phyloP scores from a whole-genome alignment of 2,797 vertebrate genomes.

The Petrocephalus sullivani region DNA sequence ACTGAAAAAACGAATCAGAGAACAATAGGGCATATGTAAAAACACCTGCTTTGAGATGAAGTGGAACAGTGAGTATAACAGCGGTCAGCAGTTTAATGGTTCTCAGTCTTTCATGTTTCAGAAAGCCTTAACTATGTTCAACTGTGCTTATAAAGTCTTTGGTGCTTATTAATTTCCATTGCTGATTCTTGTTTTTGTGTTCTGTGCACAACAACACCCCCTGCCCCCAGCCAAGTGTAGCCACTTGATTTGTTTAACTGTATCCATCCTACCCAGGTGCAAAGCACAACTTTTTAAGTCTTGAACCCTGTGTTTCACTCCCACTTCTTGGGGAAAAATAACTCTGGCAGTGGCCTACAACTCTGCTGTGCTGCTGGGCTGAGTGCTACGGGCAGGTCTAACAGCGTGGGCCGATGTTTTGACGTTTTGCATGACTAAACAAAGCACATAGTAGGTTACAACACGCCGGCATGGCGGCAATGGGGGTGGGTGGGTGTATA shows the following conservation, averaged over 20 bases:
- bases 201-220: neutral
- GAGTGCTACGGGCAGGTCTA: neutral
- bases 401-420: neutral
- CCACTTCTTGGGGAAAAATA: neutral
- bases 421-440: slow-evolving; percentile 5
- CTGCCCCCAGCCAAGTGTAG: neutral
- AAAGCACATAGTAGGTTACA: neutral
- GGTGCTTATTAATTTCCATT: neutral
- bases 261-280: neutral
- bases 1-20: neutral
- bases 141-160: neutral
- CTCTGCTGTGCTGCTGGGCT: neutral
- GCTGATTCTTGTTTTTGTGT: neutral
- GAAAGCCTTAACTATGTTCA: neutral
- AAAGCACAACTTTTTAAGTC: neutral
- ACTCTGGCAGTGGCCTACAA: neutral
- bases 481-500: too few species aligned
- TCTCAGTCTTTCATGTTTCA: neutral
- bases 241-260: neutral
- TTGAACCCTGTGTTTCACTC: neutral
- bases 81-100: neutral
- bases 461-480: neutral
- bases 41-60: neutral
- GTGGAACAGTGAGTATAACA: neutral
- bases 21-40: neutral